phyloP scores from a whole-genome alignment of 2,888 invertebrate species.

The Nephrocerus scutellatus region DNA sequence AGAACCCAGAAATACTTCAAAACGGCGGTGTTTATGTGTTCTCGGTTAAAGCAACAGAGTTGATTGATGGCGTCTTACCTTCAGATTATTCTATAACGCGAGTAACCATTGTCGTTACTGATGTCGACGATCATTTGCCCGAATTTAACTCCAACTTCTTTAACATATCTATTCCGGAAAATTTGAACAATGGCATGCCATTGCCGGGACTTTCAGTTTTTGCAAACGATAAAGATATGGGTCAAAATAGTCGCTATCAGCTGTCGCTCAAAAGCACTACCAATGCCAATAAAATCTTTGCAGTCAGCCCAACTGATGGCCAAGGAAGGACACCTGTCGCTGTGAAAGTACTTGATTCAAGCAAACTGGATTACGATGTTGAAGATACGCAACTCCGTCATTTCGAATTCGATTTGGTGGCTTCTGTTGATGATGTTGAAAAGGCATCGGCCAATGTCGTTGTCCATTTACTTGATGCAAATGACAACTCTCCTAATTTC shows the following conservation, averaged over 20 bases:
- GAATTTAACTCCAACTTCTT: slow-evolving; percentile 61
- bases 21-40: slow-evolving; percentile 74
- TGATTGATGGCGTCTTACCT: slow-evolving; percentile 64
- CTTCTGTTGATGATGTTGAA: slow-evolving; percentile 52
- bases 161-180: slow-evolving; percentile 67
- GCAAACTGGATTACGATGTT: slow-evolving; percentile 65
- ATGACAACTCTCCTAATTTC: slow-evolving; percentile 72
- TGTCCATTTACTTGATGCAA: slow-evolving; percentile 64
- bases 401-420: slow-evolving; percentile 63
- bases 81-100: slow-evolving; percentile 62
- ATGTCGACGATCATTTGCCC: slow-evolving; percentile 70
- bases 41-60: slow-evolving; percentile 64
- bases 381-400: slow-evolving; percentile 53
- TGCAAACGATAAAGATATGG: slow-evolving; percentile 66
- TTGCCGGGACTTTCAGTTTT: slow-evolving; percentile 66
- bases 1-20: slow-evolving; percentile 64
- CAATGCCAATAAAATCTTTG: slow-evolving; percentile 55
- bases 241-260: slow-evolving; percentile 64
- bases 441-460: slow-evolving; percentile 56
- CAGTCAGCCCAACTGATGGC: slow-evolving; percentile 59
- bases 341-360: slow-evolving; percentile 60
- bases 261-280: slow-evolving; percentile 56
- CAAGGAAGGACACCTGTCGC: slow-evolving; percentile 69
- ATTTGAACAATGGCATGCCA: slow-evolving; percentile 62
- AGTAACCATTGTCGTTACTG: slow-evolving; percentile 70